phyloP scores from a whole-genome alignment of 1,140 invertebrate genomes.

The Drosophila azteca region DNA sequence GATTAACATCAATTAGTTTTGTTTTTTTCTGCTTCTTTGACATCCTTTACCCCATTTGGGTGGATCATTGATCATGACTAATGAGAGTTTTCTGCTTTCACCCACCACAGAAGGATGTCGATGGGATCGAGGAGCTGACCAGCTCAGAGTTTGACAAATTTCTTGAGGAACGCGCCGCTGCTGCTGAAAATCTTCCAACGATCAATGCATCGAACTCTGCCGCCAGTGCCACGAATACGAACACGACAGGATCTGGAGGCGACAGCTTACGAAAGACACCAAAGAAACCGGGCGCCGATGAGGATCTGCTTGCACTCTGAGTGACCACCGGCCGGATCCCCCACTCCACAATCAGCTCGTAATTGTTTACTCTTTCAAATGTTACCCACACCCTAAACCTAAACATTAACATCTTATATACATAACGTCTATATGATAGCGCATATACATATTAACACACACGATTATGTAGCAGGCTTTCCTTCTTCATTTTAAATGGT shows the following conservation, averaged over 20 bases:
- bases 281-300: slow-evolving; percentile 76
- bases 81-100: slow-evolving; percentile 6
- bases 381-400: slow-evolving; percentile 71
- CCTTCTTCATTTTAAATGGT: slow-evolving; percentile 28
- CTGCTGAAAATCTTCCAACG: slow-evolving; percentile 88
- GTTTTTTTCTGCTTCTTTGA: slow-evolving; percentile 24
- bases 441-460: slow-evolving; percentile 58
- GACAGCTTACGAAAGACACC: slow-evolving; percentile 76
- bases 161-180: slow-evolving; percentile 93
- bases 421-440: slow-evolving; percentile 63
- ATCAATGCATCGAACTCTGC: slow-evolving; percentile 73
- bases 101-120: slow-evolving; percentile 69
- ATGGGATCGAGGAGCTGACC: slow-evolving; percentile 88
- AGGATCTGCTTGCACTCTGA: slow-evolving; percentile 78
- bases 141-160: slow-evolving; percentile 97
- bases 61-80: background rate
- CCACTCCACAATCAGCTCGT: slow-evolving; percentile 27
- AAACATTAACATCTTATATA: slow-evolving; percentile 56
- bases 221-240: slow-evolving; percentile 41
- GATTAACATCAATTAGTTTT: slow-evolving; percentile 41
- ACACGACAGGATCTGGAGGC: slow-evolving; percentile 22
- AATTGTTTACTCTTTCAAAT: slow-evolving; percentile 76
- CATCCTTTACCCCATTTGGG: background rate
- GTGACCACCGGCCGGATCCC: slow-evolving; percentile 37
- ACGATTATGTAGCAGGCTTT: slow-evolving; percentile 64